Percentiles rank a stretch among this genome's conserved stretches.
Evolutionary conservation across 2,113 vertebrate genomes (phyloP).

Genomic region (Hymenochirus boettgeri): DNA sequence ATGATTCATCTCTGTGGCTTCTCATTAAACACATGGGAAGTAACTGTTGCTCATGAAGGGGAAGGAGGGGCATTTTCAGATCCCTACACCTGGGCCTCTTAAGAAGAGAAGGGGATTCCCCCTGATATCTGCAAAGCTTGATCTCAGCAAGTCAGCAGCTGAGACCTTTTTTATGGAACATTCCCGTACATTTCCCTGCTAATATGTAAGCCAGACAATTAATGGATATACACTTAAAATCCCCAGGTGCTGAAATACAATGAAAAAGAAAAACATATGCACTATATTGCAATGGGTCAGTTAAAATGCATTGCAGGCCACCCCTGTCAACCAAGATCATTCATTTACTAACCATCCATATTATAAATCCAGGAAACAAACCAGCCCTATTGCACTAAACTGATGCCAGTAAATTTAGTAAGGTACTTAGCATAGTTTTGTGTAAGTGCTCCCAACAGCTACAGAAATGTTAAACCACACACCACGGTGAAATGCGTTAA

Average conservation of each 20-base stretch:
- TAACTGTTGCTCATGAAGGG: constrained; percentile 3
- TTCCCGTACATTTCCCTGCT: not conserved
- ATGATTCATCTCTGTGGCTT: constrained; percentile 6
- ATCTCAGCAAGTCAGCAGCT: not conserved
- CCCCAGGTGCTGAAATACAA: not conserved
- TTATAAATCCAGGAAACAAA: not conserved
- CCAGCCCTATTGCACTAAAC: not conserved
- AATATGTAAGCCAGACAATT: not conserved
- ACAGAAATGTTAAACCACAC: not conserved
- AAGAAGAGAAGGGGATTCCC: constrained; percentile 3
- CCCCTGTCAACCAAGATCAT: not conserved
- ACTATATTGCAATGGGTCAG: not conserved
- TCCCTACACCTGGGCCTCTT: constrained; percentile 20
- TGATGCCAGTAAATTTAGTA: not conserved
- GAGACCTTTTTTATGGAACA: not conserved
- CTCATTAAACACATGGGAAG: not conserved
- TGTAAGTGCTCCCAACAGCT: not conserved
- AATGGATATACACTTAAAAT: not conserved
- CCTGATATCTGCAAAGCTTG: constrained; percentile 3
- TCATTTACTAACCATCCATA: not conserved
- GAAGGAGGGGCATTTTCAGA: constrained; percentile 15
- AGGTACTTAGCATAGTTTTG: not conserved
- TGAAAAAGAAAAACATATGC: not conserved
- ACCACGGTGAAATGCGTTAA: not conserved
- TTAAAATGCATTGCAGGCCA: not conserved